Evolutionary conservation across 1,140 invertebrate genomes (phyloP), one percentile per base, ranked within the genome.

Genomic region (Drosophila mojavensis): DNA sequence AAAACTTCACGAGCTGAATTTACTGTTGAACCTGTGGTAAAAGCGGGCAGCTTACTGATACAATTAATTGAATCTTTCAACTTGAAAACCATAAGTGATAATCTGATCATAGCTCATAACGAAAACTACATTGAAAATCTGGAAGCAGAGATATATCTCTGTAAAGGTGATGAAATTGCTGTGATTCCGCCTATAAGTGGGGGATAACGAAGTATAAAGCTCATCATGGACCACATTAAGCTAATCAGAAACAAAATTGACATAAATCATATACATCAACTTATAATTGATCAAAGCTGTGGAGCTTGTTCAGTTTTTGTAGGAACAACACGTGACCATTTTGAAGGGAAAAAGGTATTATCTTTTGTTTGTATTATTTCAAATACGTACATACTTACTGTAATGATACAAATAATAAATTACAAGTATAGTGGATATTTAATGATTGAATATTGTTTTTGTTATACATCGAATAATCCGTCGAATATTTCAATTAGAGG

Each of bases 251-350:
- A 95, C 15, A 94, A 95, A 86, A 93, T 98, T 45, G 93, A 95
- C 79, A 91, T 97, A n/a, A 94, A 95, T 33, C 92, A 94, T 48
- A 95, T 97, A 50, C 94, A 95, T 39, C 92, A 95, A 15, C 88
- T 94, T 39, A 96, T 97, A 0, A 92, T 94, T 13, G 95, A 96
- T 47, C 93, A 96, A 58, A 94, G 94, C 51, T 98, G 97, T 93
- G 98, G 98, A 45, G 98, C 97, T 6, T 94, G 97, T 24, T 97
- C 97, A 4, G 92, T 97, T 39, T 99, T 99, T 93, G 94, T 98
- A 63, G 98, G 98, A 1, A 98, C 96, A 20, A 99, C 98, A 9
- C 94, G 98, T 88, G 95, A 99, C 93, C 96, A 96, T 92, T 98
- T 98, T 94, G 95, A 98, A 70, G 95, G 95, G 20, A 97, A 97